Evolutionary conservation across 2,113 vertebrate species (phyloP).

Genomic region (Zapornia atra): DNA sequence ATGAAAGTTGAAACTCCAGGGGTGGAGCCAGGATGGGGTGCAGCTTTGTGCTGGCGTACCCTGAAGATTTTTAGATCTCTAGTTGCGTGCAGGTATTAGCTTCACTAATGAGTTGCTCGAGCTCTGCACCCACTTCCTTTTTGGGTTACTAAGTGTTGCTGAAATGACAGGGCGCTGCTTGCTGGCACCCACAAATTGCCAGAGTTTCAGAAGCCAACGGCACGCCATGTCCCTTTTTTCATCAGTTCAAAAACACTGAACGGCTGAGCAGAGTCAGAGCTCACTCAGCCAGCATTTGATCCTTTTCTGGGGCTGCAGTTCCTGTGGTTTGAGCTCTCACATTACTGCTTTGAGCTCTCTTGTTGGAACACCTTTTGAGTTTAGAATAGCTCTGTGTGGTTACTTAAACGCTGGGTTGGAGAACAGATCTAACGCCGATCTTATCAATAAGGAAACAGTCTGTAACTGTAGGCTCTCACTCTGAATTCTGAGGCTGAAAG

Average conservation of each 20-base stretch:
- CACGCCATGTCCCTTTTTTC: too few species aligned
- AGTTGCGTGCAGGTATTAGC: not conserved
- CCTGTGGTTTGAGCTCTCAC: not conserved
- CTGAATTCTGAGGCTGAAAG: not conserved
- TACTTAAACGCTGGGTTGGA: not conserved
- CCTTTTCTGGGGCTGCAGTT: not conserved
- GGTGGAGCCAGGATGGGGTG: not conserved
- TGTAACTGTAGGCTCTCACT: not conserved
- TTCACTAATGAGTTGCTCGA: not conserved
- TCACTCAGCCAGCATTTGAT: constrained; percentile 39
- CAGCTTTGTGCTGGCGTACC: not conserved
- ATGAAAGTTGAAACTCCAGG: not conserved
- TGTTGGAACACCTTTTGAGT: not conserved
- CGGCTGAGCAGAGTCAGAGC: not conserved
- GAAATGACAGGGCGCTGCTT: not conserved
- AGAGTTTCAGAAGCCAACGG: not conserved
- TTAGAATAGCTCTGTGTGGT: not conserved
- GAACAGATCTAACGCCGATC: not conserved
- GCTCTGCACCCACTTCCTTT: not conserved
- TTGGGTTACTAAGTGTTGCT: not conserved
- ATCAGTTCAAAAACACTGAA: not conserved
- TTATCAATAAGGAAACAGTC: not conserved
- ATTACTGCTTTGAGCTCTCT: constrained; percentile 7
- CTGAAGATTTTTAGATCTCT: not conserved
- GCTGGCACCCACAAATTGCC: not conserved